Evolutionary conservation across 2,888 invertebrate genomes (phyloP).

Genomic region (Buathra laborator): DNA sequence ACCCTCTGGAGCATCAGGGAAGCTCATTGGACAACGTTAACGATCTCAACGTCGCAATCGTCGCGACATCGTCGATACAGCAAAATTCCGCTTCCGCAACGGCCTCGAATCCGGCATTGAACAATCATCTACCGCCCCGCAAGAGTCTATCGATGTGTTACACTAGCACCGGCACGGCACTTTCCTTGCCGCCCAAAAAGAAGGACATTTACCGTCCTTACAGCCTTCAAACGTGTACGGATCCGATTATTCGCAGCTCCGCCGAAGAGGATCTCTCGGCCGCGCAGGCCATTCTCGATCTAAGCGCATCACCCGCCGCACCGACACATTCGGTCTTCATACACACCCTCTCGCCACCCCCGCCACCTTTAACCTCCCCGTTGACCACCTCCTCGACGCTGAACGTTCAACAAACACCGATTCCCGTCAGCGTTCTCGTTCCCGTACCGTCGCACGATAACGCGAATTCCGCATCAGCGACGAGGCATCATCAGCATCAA

Average conservation of each 20-base stretch:
- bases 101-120: slow-evolving; percentile 72
- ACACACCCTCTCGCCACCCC: slow-evolving; percentile 87
- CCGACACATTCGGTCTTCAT: slow-evolving; percentile 83
- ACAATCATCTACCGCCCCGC: slow-evolving; percentile 76
- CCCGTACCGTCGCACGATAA: slow-evolving; percentile 78
- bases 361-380: slow-evolving; percentile 74
- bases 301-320: slow-evolving; percentile 93
- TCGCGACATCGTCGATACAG: slow-evolving; percentile 65
- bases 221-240: slow-evolving; percentile 87
- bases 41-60: slow-evolving; percentile 81
- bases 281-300: slow-evolving; percentile 95
- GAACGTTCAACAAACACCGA: slow-evolving; percentile 73
- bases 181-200: slow-evolving; percentile 95
- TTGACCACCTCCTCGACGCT: slow-evolving; percentile 67
- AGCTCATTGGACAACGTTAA: slow-evolving; percentile 16
- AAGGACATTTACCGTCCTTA: slow-evolving; percentile 96
- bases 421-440: slow-evolving; percentile 81
- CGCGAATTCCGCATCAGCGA: slow-evolving; percentile 76
- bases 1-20: slow-evolving; percentile 44
- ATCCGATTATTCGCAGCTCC: slow-evolving; percentile 87
- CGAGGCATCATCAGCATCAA: slow-evolving; percentile 68
- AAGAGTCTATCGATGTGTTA: slow-evolving; percentile 94
- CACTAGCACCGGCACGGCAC: slow-evolving; percentile 93
- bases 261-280: slow-evolving; percentile 95
- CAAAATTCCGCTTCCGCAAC: slow-evolving; percentile 71